Conservation (phyloP, 2,888 invertebrate species). For the Caenorhabditis uteleia region DNA sequence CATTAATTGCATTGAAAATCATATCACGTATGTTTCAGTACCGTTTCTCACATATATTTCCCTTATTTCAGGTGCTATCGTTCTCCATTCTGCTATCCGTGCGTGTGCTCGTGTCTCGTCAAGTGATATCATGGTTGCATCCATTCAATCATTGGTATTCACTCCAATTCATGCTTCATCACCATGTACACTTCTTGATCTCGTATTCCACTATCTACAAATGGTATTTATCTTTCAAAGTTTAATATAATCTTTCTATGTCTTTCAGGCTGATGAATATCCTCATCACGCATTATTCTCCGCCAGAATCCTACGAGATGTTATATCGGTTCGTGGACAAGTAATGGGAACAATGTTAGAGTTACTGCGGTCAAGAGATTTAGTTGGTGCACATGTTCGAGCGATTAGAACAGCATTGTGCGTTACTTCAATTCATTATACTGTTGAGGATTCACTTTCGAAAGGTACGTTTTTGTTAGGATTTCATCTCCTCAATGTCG, state of each 20-base stretch:
- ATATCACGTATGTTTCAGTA: slow-evolving; percentile 17
- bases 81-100: slow-evolving; percentile 47
- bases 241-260: neutral
- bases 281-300: slow-evolving; percentile 54
- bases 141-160: slow-evolving; percentile 57
- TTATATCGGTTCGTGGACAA: slow-evolving; percentile 43
- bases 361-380: slow-evolving; percentile 22
- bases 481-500: too few relatives aligned
- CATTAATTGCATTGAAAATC: slow-evolving; percentile 39
- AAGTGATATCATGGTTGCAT: slow-evolving; percentile 52
- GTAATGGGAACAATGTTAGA: slow-evolving; percentile 46
- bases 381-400: slow-evolving; percentile 15
- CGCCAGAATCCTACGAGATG: slow-evolving; percentile 55
- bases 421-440: slow-evolving; percentile 28
- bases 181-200: slow-evolving; percentile 38
- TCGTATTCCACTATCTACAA: slow-evolving; percentile 46
- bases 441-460: slow-evolving; percentile 29
- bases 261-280: slow-evolving; percentile 42
- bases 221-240: slow-evolving; percentile 22
- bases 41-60: too few relatives aligned
- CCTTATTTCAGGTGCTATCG: slow-evolving; percentile 43
- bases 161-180: slow-evolving; percentile 43
- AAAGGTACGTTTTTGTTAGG: too few relatives aligned
- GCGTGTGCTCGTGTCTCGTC: slow-evolving; percentile 51
- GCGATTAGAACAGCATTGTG: slow-evolving; percentile 32